Percentiles rank a stretch among this genome's conserved stretches.
phyloP scores from a whole-genome alignment of 2,797 vertebrate genomes.

The Premnoplex brunnescens region DNA sequence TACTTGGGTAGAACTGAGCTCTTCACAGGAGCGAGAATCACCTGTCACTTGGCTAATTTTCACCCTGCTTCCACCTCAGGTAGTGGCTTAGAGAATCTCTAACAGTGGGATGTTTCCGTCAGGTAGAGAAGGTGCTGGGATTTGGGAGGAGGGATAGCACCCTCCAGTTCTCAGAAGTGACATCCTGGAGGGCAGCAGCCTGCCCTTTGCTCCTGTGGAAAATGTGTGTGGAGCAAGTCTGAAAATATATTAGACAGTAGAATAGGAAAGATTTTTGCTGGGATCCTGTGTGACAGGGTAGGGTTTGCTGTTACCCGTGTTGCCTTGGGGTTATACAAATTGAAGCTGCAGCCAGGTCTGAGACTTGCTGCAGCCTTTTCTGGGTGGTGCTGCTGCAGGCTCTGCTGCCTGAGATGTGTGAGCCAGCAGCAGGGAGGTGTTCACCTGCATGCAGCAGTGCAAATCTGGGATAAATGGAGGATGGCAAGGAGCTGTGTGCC shows the following conservation, averaged over 20 bases:
- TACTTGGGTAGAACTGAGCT: not conserved
- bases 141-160: not conserved
- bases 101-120: not conserved
- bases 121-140: not conserved
- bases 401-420: not conserved
- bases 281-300: not conserved
- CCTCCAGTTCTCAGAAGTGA: not conserved
- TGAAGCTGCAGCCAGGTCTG: not conserved
- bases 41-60: not conserved
- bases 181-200: not conserved
- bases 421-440: not conserved
- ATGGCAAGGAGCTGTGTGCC: not conserved
- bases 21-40: not conserved
- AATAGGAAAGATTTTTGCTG: not conserved
- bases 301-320: not conserved
- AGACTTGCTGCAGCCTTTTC: not conserved
- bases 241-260: not conserved
- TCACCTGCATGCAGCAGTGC: not conserved
- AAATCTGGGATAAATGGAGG: not conserved
- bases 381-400: not conserved
- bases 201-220: not conserved
- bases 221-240: not conserved
- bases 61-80: rapidly evolving
- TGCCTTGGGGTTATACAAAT: not conserved
- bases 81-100: not conserved